A percentile compares a stretch with the other conserved stretches of the same genome.
phyloP scores from a whole-genome alignment of 2,888 invertebrate genomes.

The Meloe dianella region DNA sequence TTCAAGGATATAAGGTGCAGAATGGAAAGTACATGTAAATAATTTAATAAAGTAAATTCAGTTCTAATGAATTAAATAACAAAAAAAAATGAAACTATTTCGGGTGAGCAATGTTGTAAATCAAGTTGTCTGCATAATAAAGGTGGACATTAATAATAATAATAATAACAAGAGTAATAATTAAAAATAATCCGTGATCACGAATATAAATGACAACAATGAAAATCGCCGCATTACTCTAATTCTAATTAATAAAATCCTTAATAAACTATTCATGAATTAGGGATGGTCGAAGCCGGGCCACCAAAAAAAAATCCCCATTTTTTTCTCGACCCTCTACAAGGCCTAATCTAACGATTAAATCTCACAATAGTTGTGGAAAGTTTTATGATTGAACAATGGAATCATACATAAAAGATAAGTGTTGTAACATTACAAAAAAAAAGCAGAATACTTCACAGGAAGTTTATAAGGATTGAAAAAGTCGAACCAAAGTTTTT shows the following conservation, averaged over 20 bases:
- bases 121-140: constrained; percentile 5
- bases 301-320: background rate
- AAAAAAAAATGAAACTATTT: background rate
- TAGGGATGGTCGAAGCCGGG: background rate
- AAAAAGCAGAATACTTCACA: no score
- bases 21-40: no score
- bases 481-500: background rate
- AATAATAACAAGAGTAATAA: background rate
- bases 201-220: constrained; percentile 22
- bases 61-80: no score
- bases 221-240: constrained; percentile 4
- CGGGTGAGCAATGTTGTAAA: background rate
- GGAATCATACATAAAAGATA: constrained; percentile 8
- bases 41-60: no score
- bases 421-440: background rate
- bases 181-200: constrained; percentile 28
- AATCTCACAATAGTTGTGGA: constrained; percentile 5
- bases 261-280: constrained; percentile 5
- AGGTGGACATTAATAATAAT: background rate
- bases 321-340: background rate
- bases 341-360: background rate
- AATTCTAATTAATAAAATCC: constrained; percentile 2
- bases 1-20: no score
- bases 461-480: no score
- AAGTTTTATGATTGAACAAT: constrained; percentile 2